phyloP scores from a whole-genome alignment of 2,113 vertebrate species.

The Nannospalax galili region DNA sequence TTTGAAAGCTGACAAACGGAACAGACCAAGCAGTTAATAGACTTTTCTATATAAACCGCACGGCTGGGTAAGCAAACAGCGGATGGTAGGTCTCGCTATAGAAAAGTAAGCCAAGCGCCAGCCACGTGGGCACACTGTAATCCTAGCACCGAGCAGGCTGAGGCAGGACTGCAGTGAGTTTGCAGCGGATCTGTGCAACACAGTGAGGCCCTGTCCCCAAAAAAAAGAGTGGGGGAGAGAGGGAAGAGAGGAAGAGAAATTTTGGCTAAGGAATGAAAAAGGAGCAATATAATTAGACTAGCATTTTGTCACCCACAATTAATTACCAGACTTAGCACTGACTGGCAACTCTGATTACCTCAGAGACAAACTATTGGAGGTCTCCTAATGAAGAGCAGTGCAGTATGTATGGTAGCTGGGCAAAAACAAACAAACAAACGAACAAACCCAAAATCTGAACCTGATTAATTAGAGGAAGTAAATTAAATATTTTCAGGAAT shows the following conservation, averaged over 20 bases:
- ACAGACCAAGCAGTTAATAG: conserved; percentile 1
- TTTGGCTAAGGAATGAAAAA: conserved; percentile 20
- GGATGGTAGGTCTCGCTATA: not conserved
- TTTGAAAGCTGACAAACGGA: conserved; percentile 27
- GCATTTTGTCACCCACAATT: not conserved
- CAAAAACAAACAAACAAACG: too few relatives aligned
- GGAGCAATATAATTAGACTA: not conserved
- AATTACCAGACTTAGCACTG: not conserved
- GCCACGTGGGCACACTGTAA: not conserved
- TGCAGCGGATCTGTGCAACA: not conserved
- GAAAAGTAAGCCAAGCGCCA: not conserved
- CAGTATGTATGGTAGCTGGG: not conserved
- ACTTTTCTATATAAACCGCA: not conserved
- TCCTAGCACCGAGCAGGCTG: not conserved
- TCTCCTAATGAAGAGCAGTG: not conserved
- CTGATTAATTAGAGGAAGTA: not conserved
- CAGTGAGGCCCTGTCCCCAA: not conserved
- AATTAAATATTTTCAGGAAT: conserved; percentile 9
- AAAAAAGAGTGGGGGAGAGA: not conserved
- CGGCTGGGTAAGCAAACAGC: not conserved
- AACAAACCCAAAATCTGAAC: too few relatives aligned
- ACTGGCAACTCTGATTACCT: not conserved
- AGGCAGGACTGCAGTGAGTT: not conserved
- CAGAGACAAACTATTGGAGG: not conserved
- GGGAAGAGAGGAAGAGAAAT: not conserved